Evolutionary conservation across 2,888 invertebrate species (phyloP).

Genomic region (Hemaris fuciformis): DNA sequence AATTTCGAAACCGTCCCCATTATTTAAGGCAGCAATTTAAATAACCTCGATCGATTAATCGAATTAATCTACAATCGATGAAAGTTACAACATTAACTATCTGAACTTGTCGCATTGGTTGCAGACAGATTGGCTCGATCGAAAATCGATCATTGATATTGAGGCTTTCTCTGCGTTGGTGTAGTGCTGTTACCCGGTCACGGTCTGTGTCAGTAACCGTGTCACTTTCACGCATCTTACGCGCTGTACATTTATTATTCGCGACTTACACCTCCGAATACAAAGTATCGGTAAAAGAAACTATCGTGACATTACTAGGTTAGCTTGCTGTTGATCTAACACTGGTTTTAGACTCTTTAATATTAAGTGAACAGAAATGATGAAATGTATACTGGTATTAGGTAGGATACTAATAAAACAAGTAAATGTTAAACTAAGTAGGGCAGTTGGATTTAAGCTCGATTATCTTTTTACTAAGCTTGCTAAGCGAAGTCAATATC

Average conservation of each 20-base stretch:
- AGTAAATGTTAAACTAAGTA: too few species aligned
- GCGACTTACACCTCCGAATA: not conserved
- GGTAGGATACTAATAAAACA: too few species aligned
- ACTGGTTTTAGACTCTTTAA: too few species aligned
- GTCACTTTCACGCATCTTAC: constrained; percentile 32
- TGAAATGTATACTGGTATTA: not conserved
- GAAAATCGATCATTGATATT: constrained; percentile 25
- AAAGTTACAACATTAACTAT: not conserved
- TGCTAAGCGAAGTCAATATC: too few species aligned
- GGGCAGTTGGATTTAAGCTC: too few species aligned
- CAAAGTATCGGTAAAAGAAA: not conserved
- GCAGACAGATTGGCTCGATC: constrained; percentile 22
- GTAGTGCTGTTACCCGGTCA: constrained; percentile 29
- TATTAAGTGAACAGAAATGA: not conserved
- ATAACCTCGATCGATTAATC: too few species aligned
- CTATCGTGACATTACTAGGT: not conserved
- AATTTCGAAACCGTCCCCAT: too few species aligned
- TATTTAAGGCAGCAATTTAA: too few species aligned
- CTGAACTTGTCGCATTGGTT: not conserved
- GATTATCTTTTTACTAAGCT: too few species aligned
- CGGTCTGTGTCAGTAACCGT: constrained; percentile 35
- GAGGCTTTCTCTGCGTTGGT: constrained; percentile 16
- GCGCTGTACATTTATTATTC: constrained; percentile 15
- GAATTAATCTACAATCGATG: not conserved
- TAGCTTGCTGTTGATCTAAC: not conserved